Conservation (phyloP, 2,888 invertebrate species). For the Caenorhabditis drosophilae region DNA sequence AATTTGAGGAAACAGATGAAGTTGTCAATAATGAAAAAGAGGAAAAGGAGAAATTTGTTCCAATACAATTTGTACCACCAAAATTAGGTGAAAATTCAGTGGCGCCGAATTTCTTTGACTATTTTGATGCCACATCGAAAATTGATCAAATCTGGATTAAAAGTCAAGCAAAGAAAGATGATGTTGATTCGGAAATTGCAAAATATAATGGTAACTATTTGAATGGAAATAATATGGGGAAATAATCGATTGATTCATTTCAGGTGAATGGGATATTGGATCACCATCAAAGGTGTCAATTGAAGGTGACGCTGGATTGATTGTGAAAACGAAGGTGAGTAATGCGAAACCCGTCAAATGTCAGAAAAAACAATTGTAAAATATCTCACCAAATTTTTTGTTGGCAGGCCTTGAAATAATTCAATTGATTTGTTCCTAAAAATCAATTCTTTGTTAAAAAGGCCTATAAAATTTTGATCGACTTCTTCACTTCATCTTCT, state of each 20-base stretch:
- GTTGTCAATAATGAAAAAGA: background rate
- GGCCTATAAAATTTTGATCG: constrained; percentile 18
- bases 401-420: background rate
- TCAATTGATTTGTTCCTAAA: background rate
- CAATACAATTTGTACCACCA: constrained; percentile 23
- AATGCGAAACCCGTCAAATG: background rate
- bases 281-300: constrained; percentile 80
- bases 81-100: constrained; percentile 7
- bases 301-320: constrained; percentile 84
- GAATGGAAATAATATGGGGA: too few species aligned
- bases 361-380: background rate
- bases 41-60: constrained; percentile 16
- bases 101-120: constrained; percentile 43
- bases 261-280: constrained; percentile 79
- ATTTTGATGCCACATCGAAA: constrained; percentile 54
- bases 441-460: background rate
- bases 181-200: constrained; percentile 83
- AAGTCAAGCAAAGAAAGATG: constrained; percentile 89
- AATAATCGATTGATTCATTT: constrained; percentile 15
- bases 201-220: constrained; percentile 83
- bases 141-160: constrained; percentile 83
- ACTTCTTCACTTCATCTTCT: constrained; percentile 18
- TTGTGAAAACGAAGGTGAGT: constrained; percentile 82
- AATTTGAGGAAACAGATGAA: constrained; percentile 8
- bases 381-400: background rate